Evolutionary conservation across 2,113 vertebrate genomes (phyloP).

Genomic region (Dipodomys merriami): DNA sequence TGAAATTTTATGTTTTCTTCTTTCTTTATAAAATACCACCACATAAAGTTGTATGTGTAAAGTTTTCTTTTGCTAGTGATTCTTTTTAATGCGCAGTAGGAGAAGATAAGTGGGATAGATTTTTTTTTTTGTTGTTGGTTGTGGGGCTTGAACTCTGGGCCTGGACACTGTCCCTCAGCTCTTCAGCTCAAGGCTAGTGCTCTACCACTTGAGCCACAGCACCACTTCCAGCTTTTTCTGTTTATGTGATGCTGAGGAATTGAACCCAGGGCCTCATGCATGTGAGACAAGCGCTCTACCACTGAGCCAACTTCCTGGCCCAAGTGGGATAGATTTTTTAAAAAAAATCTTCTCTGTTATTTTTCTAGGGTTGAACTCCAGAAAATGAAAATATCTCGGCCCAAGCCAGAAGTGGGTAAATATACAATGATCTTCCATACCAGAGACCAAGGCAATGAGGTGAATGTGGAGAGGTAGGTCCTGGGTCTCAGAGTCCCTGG

Average conservation of each 20-base stretch:
- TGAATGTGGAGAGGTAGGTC: constrained; percentile 92
- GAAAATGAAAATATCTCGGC: constrained; percentile 93
- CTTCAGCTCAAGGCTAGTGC: too few species aligned
- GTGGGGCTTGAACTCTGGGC: too few species aligned
- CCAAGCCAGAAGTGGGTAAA: constrained; percentile 89
- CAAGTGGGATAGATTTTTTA: background rate
- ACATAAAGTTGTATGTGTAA: background rate
- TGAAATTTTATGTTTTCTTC: background rate
- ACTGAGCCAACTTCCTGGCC: too few species aligned
- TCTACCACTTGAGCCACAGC: too few species aligned
- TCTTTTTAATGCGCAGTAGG: constrained; percentile 28
- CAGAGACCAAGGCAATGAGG: constrained; percentile 93
- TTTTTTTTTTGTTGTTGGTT: background rate
- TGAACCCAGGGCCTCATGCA: too few species aligned
- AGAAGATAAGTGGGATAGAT: background rate
- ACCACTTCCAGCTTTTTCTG: too few species aligned
- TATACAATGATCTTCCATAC: constrained; percentile 98
- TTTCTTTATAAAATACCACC: background rate
- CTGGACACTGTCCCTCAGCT: too few species aligned
- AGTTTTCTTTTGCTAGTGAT: background rate
- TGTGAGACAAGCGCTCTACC: too few species aligned
- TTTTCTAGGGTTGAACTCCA: constrained; percentile 92
- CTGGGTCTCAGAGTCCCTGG: rapidly evolving
- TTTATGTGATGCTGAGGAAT: too few species aligned
- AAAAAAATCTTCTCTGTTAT: background rate